Conservation (phyloP, 2,888 invertebrate genomes). For the Cryptocephalus moraei region DNA sequence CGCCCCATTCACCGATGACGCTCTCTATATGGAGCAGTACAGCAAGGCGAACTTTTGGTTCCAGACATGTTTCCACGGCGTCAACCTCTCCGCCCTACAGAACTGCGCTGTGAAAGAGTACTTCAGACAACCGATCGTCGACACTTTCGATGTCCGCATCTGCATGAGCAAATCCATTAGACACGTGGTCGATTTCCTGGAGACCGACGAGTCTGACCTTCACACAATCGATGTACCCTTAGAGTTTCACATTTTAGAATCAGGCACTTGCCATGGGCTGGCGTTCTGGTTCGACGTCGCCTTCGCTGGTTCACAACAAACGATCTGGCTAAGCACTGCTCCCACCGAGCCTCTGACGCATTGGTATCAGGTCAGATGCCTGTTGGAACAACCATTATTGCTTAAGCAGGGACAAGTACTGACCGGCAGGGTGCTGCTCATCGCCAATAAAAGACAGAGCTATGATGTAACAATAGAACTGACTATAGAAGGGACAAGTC, state of each 20-base stretch:
- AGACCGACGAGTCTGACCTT: slow-evolving; percentile 86
- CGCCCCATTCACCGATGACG: slow-evolving; percentile 96
- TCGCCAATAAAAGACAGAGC: slow-evolving; percentile 94
- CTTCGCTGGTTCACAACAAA: slow-evolving; percentile 81
- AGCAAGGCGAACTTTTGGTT: slow-evolving; percentile 99
- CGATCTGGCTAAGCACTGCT: slow-evolving; percentile 94
- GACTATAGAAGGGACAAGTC: slow-evolving; percentile 77
- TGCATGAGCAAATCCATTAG: slow-evolving; percentile 91
- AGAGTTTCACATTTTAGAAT: slow-evolving; percentile 83
- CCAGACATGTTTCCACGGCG: slow-evolving; percentile 95
- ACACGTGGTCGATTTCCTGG: slow-evolving; percentile 88
- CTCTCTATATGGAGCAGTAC: slow-evolving; percentile 94
- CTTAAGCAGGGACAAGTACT: slow-evolving; percentile 89
- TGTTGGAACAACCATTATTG: slow-evolving; percentile 87
- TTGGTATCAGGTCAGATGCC: slow-evolving; percentile 81
- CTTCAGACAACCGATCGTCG: slow-evolving; percentile 44
- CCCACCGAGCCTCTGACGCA: slow-evolving; percentile 97
- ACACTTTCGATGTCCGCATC: slow-evolving; percentile 82
- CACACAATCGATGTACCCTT: slow-evolving; percentile 93
- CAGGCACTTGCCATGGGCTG: slow-evolving; percentile 91
- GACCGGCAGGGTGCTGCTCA: slow-evolving; percentile 75
- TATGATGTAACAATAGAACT: slow-evolving; percentile 97
- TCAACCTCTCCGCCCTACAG: slow-evolving; percentile 84
- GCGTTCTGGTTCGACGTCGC: slow-evolving; percentile 99
- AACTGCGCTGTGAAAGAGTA: slow-evolving; percentile 94